Percentiles rank a stretch among this genome's conserved stretches.
Evolutionary conservation across 2,888 invertebrate species (phyloP).

Genomic region (Heliothis peltigera): DNA sequence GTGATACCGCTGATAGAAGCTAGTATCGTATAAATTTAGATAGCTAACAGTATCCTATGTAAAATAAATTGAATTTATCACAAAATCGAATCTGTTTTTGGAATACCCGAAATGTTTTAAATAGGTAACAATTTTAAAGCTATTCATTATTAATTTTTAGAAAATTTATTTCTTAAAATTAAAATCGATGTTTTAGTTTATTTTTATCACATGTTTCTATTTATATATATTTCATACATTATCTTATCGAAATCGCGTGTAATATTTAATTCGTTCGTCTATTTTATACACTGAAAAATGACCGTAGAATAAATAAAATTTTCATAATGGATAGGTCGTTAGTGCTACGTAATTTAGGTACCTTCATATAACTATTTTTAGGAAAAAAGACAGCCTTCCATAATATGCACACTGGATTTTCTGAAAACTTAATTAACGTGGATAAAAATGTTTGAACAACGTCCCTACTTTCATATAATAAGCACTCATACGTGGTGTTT

Average conservation of each 20-base stretch:
- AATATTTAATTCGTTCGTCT: background rate
- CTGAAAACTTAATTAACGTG: constrained; percentile 42
- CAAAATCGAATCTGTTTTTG: no score
- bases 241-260: background rate
- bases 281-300: constrained; percentile 6
- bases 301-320: no score
- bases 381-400: constrained; percentile 2
- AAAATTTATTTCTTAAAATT: no score
- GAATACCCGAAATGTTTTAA: no score
- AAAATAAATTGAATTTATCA: no score
- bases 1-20: no score
- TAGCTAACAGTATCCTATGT: no score
- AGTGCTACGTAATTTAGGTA: constrained; percentile 24
- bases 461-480: constrained; percentile 9
- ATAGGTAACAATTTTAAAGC: no score
- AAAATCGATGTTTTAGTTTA: no score
- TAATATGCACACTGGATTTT: constrained; percentile 28
- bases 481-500: background rate
- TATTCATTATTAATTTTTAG: no score
- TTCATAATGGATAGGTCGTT: constrained; percentile 28
- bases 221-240: background rate
- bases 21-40: no score
- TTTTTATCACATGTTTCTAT: background rate
- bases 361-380: constrained; percentile 11
- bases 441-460: constrained; percentile 39